Conservation (phyloP, 2,888 invertebrate species). For the Tachystola acroxantha region DNA sequence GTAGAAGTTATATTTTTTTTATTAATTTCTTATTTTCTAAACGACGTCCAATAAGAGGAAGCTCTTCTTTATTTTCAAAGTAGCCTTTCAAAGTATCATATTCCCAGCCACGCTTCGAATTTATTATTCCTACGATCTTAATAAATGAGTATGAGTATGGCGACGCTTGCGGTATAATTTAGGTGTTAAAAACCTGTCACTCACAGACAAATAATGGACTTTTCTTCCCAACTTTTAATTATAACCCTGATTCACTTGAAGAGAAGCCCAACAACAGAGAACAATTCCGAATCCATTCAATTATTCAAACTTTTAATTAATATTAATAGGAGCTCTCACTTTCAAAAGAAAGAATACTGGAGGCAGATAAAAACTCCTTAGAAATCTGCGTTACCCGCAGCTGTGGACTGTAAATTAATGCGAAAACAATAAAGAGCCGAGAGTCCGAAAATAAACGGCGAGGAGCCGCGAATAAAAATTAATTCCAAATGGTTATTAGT, state of each 20-base stretch:
- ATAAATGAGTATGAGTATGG: no score
- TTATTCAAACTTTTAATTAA: conserved; percentile 78
- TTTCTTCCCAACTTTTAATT: conserved; percentile 61
- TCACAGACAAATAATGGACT: conserved; percentile 60
- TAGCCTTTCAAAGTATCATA: no score
- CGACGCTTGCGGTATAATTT: conserved; percentile 8
- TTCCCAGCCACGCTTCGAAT: no score
- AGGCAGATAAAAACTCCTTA: conserved; percentile 73
- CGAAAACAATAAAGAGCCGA: conserved; percentile 69
- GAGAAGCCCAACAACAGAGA: conserved; percentile 61
- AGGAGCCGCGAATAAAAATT: conserved; percentile 58
- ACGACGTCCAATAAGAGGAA: no score
- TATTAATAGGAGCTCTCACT: conserved; percentile 75
- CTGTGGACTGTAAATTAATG: conserved; percentile 74
- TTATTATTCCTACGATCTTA: no score
- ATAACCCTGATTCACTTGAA: conserved; percentile 61
- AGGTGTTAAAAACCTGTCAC: conserved; percentile 41
- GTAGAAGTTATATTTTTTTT: no score
- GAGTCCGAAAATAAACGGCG: conserved; percentile 59
- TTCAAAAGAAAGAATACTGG: conserved; percentile 72
- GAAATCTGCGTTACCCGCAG: conserved; percentile 71
- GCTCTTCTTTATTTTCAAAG: no score
- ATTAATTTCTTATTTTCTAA: no score
- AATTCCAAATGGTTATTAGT: conserved; percentile 69
- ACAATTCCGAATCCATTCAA: conserved; percentile 72